Evolutionary conservation across 2,113 vertebrate genomes (phyloP), one percentile per base, ranked within the genome.

Genomic region (Poeciliopsis turrubarensis): DNA sequence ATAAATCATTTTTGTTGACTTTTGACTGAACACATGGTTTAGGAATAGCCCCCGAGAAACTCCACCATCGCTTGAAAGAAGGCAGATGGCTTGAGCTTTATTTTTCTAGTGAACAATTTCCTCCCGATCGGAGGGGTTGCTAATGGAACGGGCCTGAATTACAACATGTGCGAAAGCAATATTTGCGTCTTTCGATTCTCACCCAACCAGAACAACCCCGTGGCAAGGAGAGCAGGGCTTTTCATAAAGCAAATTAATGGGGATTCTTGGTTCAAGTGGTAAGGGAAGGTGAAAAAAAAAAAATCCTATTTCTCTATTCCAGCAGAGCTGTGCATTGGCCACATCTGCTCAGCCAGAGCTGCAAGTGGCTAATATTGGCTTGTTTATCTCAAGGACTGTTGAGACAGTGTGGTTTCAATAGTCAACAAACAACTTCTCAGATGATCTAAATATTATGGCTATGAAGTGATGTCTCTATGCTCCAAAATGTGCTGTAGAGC

Each of bases 151-250:
- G 79, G 73, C 64, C 79, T 89, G 85, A 92, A 93, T 93, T 93
- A 86, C 90, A 93, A 92, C 92, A 92, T 86, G 87, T 92, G 90
- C 91, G 89, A 90, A 91, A 86, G 90, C 76, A 80, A 75, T 85
- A 88, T 90, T 89, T 79, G 84, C 51, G 76, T 76, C 77, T 88
- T 37, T 86, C 12, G 10, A 66, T 87, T 89, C 86, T 91, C 83
- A 84, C 84, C 70, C 75, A 80, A 82, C 82, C 80, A 82, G 85
- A 90, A 87, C 77, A 83, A 87, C 68, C 22, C 4, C 69, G 75
- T 57, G 81, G 51, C 83, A 83, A 82, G 78, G 75, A 79, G 69
- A 84, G 84, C 83, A 84, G 80, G 70, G 61, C 73, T 79, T 83
- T 88, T 80, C 72, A 83, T 81, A 74, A 91, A 84, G 61, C 34